Conservation (phyloP, 1,140 invertebrate genomes). For the Leptopilina clavipes region DNA sequence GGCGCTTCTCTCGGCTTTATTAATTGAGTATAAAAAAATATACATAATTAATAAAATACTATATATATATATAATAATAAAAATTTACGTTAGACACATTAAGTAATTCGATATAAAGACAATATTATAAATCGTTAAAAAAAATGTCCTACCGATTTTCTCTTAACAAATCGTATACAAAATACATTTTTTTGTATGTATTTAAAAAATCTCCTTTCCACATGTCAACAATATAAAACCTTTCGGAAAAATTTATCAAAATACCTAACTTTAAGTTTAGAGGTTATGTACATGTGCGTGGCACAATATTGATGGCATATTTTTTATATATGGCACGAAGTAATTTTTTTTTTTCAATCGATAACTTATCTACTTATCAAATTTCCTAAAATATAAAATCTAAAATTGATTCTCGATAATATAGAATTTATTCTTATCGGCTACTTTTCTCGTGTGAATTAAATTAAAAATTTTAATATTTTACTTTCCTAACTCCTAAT, state of each 20-base stretch:
- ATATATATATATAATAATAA: too few species aligned
- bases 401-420: background rate
- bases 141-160: background rate
- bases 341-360: background rate
- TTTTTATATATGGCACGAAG: background rate
- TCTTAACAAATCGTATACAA: background rate
- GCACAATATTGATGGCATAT: background rate
- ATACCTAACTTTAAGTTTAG: conserved; percentile 4
- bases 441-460: too few species aligned
- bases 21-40: conserved; percentile 40
- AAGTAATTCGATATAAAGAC: background rate
- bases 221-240: conserved; percentile 17
- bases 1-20: conserved; percentile 7
- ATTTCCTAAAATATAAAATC: background rate
- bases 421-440: background rate
- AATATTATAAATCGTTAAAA: conserved; percentile 9
- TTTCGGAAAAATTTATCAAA: background rate
- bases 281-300: conserved; percentile 13
- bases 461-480: too few species aligned
- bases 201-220: background rate
- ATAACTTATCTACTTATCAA: background rate
- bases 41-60: conserved; percentile 56
- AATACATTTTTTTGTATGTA: background rate
- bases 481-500: too few species aligned
- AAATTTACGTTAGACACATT: conserved; percentile 12